Evolutionary conservation across 2,888 invertebrate genomes (phyloP), one percentile per base, ranked within the genome.

Genomic region (Nysson spinosus): DNA sequence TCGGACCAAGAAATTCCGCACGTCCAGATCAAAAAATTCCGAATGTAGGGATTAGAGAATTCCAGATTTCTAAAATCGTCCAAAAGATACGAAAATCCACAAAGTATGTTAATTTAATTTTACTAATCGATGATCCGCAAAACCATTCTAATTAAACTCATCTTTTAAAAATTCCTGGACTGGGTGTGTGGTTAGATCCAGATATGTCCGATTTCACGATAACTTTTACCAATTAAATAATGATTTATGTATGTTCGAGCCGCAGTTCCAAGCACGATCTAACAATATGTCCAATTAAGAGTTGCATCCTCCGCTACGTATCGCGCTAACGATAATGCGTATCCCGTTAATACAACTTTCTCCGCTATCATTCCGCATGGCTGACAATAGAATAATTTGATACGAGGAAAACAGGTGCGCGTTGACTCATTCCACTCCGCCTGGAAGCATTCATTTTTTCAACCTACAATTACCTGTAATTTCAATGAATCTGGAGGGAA

Each of bases 321-420:
- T 62, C 62, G 55, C 40, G 30, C 51, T 52, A 30, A 51, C 40
- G 30, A 51, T 52, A 30, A 55, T 26, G 37, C n/a, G 20, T 35
- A 62, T 50, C 51, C 19, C 12, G 22, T 43, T 47, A 61, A 44
- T 32, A 42, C 22, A 22, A 62, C 72, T 75, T 72, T 75, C 72
- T 46, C 66, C 44, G 37, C 24, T 43, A 50, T 46, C 60, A 46
- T 61, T 60, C 60, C 52, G 51, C 67, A 28, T 19, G 19, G 43
- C 19, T 49, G 12, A 34, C 57, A 49, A 57, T 43, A 37, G 56
- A 51, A 39, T 43, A 37, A 47, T 32, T 30, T 35, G 17, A 26
- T 24, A 14, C 62, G 64, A 49, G 37, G 63, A 73, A 60, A 50
- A 64, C 42, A 19, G 7, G 4, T 7, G 1, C 6, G 3, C 20